Evolutionary conservation across 1,140 invertebrate species (phyloP), one percentile per base, ranked within the genome.

Genomic region (Heliconius hewitsoni): DNA sequence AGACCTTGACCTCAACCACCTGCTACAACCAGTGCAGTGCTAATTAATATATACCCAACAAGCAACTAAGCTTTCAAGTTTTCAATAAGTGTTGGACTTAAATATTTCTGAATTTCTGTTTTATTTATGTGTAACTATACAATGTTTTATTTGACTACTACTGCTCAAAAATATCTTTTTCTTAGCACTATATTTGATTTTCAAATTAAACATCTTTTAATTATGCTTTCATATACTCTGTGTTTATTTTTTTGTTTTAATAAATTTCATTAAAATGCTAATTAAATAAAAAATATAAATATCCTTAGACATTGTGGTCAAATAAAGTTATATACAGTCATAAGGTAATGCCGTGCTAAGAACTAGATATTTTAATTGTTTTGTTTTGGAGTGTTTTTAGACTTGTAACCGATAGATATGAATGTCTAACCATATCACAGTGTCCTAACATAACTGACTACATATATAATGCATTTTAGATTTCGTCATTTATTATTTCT

Each of bases 311-410:
- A 9, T 23, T 57, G 50, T 52, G 4, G 13, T 18, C 19, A 8
- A 57, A 57, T n/a, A n/a, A 11, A 9, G 2, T 57, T 57, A 57
- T 9, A 57, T 23, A 57, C 18, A 23, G n/a, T 18, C 11, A 19
- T 23, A n/a, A 57, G 1, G 19, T 57, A 0, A 66, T 66, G 23
- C 3, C 2, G 87, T 92, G 92, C 89, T 89, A 87, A 92, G 90
- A 84, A 89, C 81, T 78, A 88, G 83, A 90, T 87, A 86, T 89
- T 91, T 84, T 78, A 82, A 81, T 85, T 89, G 81, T 85, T 88
- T 90, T 87, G 85, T 90, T 87, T 90, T 93, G 89, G 90, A 93
- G 91, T 94, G 90, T 93, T 94, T 91, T 83, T 87, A 88, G 86
- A 87, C 83, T 86, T 85, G 74, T 87, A 88, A 89, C 82, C 85